Conservation (phyloP, 2,888 invertebrate species). For the Drosophila mercatorum region DNA sequence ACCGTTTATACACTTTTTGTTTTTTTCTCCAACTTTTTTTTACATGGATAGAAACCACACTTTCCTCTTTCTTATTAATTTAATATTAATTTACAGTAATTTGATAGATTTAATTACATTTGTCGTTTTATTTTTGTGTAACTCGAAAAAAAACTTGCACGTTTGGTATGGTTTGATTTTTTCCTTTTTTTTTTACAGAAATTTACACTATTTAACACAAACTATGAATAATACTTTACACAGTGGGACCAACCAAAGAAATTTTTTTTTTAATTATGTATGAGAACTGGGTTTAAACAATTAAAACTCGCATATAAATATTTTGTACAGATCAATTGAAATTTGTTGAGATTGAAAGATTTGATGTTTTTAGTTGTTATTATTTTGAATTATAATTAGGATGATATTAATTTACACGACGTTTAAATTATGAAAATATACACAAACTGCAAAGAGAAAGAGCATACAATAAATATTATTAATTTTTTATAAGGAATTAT, state of each 20-base stretch:
- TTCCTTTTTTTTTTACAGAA: conserved; percentile 59
- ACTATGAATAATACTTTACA: conserved; percentile 75
- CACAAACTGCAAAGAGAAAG: conserved; percentile 73
- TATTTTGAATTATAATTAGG: conserved; percentile 71
- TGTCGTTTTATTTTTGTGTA: conserved; percentile 27
- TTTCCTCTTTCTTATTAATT: conserved; percentile 54
- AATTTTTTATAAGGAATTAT: no score
- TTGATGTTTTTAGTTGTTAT: conserved; percentile 44
- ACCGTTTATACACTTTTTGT: conserved; percentile 1
- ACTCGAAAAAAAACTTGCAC: conserved; percentile 49
- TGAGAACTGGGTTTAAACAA: conserved; percentile 49
- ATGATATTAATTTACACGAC: conserved; percentile 79
- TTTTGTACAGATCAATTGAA: conserved; percentile 55
- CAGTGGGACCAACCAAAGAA: conserved; percentile 58
- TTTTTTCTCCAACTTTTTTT: conserved; percentile 22
- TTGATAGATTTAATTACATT: conserved; percentile 49
- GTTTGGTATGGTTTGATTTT: conserved; percentile 45
- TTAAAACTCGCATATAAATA: conserved; percentile 38
- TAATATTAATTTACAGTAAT: conserved; percentile 59
- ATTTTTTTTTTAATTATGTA: conserved; percentile 51
- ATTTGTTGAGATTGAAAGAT: conserved; percentile 48
- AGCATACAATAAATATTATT: background rate
- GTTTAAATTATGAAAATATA: conserved; percentile 78
- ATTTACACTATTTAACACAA: conserved; percentile 72
- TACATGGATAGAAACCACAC: conserved; percentile 59